phyloP scores from a whole-genome alignment of 1,140 invertebrate species.

The Telenomus remus region DNA sequence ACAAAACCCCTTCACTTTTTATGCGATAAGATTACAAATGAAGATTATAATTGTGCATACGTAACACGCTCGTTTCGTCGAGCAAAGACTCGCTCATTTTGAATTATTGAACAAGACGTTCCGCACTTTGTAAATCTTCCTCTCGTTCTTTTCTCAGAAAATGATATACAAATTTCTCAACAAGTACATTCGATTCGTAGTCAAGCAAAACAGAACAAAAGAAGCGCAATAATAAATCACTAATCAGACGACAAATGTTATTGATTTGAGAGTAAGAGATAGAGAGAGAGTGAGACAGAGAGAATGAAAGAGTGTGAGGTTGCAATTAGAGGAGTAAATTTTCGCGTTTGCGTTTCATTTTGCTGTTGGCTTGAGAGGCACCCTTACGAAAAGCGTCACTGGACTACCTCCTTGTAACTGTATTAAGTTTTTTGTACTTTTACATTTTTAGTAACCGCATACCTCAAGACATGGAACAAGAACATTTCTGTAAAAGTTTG shows the following conservation, averaged over 20 bases:
- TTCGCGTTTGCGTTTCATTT: too few species aligned
- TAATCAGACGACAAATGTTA: too few species aligned
- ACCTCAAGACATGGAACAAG: conserved; percentile 70
- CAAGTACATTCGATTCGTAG: conserved; percentile 8
- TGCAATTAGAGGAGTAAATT: too few species aligned
- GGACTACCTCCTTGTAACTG: conserved; percentile 73
- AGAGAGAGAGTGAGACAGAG: too few species aligned
- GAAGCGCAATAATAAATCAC: too few species aligned
- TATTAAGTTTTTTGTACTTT: conserved; percentile 75
- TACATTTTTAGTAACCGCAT: conserved; percentile 75
- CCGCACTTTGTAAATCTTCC: conserved; percentile 22
- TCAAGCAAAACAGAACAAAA: too few species aligned
- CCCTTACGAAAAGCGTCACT: conserved; percentile 59
- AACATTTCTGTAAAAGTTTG: conserved; percentile 54
- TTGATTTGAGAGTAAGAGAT: too few species aligned
- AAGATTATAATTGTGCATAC: conserved; percentile 53
- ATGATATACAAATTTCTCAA: conserved; percentile 3
- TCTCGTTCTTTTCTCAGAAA: conserved; percentile 17
- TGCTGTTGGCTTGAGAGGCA: background rate
- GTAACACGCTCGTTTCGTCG: conserved; percentile 37
- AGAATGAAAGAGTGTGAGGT: too few species aligned
- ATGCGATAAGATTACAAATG: conserved; percentile 45
- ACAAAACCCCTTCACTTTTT: conserved; percentile 56
- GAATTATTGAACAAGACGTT: conserved; percentile 19
- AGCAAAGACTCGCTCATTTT: conserved; percentile 49